These are phyloP conservation scores for Lipotes vexillifer DNA, from an alignment of 2,113 vertebrate genomes.

Conservation along the genomic window DNA sequence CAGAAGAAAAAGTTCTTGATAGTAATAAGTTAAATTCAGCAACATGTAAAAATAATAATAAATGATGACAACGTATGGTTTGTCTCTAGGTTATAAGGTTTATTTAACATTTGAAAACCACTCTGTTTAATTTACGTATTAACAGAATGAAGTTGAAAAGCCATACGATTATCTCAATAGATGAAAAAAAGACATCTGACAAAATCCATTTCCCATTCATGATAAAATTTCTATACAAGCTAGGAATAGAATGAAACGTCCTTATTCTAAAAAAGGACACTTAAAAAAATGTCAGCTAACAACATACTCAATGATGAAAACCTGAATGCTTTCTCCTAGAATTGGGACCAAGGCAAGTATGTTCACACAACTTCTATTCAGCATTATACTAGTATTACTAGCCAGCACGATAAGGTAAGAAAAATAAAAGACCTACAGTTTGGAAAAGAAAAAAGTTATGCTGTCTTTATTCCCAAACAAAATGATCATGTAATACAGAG, in stretches of 20 bases:
- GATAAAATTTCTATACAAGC: neutral
- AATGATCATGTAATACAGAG: neutral
- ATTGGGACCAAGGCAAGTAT: neutral
- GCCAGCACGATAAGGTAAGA: neutral
- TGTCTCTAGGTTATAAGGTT: neutral
- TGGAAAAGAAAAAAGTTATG: neutral
- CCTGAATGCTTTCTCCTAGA: neutral
- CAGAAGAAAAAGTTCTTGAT: neutral
- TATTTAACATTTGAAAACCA: neutral
- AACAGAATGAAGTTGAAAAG: neutral
- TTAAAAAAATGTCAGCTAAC: neutral
- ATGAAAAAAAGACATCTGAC: neutral
- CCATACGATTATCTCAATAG: neutral
- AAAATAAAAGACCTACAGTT: neutral
- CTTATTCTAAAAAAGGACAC: neutral
- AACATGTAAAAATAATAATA: neutral
- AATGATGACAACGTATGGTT: neutral
- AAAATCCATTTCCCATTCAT: neutral
- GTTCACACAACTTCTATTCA: neutral
- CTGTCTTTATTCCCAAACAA: neutral
- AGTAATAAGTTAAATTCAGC: neutral
- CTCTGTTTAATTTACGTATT: neutral
- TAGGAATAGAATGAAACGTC: neutral
- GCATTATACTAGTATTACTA: neutral
- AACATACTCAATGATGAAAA: neutral